Conservation (phyloP, 2,113 vertebrate species). For the Abramis brama region DNA sequence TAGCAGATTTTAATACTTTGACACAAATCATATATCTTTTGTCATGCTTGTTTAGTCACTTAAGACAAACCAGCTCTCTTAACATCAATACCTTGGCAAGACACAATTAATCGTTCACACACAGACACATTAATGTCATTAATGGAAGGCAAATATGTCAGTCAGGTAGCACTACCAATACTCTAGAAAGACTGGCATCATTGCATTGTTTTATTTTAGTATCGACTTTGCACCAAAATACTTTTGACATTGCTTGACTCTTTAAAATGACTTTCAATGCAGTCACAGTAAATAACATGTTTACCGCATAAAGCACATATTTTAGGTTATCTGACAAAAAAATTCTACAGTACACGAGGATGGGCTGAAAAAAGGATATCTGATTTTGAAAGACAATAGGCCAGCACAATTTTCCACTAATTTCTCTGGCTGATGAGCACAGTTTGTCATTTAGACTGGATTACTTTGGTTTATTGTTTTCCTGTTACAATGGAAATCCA, state of each 20-base stretch:
- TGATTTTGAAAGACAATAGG: constrained; percentile 37
- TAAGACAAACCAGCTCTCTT: too few species aligned
- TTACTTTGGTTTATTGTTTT: constrained; percentile 47
- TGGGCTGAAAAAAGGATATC: background rate
- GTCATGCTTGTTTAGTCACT: too few species aligned
- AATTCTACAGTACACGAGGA: background rate
- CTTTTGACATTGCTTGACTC: background rate
- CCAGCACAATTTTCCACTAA: constrained; percentile 39
- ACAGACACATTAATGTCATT: too few species aligned
- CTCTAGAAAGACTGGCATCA: too few species aligned
- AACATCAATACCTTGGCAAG: too few species aligned
- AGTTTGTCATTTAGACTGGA: constrained; percentile 33
- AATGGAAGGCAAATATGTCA: too few species aligned
- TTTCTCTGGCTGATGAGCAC: constrained; percentile 35
- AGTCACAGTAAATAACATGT: background rate
- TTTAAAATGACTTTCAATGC: background rate
- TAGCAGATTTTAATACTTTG: background rate
- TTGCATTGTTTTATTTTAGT: too few species aligned
- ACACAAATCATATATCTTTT: too few species aligned
- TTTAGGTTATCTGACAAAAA: background rate
- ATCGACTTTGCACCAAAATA: too few species aligned
- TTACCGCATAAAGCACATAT: background rate
- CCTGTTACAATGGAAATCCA: constrained; percentile 49
- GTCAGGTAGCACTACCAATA: too few species aligned
- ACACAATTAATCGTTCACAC: too few species aligned